A percentile compares a stretch with the other conserved stretches of the same genome.
Conservation (phyloP, 2,888 invertebrate species). For the Trachelus troglodyta region DNA sequence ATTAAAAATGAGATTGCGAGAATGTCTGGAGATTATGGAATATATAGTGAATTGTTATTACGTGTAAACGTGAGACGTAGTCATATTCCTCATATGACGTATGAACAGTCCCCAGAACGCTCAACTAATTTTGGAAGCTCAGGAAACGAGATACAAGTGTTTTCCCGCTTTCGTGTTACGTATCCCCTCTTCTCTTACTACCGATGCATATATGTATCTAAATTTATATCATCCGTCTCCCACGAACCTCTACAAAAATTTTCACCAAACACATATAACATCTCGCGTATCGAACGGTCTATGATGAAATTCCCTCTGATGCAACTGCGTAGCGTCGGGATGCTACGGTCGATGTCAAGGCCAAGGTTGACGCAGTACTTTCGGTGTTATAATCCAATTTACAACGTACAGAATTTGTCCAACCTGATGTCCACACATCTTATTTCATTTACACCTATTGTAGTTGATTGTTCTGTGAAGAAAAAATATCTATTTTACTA, state of each 20-base stretch:
- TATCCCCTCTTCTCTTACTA: not conserved
- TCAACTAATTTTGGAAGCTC: not conserved
- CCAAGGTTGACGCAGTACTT: slow-evolving; percentile 46
- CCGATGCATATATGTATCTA: too few species aligned
- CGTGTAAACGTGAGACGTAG: not conserved
- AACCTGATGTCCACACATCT: not conserved
- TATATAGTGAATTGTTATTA: not conserved
- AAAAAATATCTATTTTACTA: not conserved
- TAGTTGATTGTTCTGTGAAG: not conserved
- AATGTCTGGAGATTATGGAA: not conserved
- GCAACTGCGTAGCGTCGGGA: slow-evolving; percentile 64
- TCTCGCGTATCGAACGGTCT: slow-evolving; percentile 40
- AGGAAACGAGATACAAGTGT: not conserved
- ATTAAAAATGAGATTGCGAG: not conserved
- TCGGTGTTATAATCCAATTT: slow-evolving; percentile 16
- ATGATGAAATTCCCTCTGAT: slow-evolving; percentile 39
- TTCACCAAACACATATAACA: not conserved
- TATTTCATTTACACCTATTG: not conserved
- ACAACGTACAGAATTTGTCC: not conserved
- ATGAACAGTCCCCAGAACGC: not conserved
- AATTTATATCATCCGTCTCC: not conserved
- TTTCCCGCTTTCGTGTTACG: not conserved
- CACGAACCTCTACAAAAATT: not conserved
- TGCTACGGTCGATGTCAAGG: slow-evolving; percentile 62
- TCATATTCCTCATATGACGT: not conserved